phyloP scores from a whole-genome alignment of 2,797 vertebrate species.

The Sternotherus odoratus region DNA sequence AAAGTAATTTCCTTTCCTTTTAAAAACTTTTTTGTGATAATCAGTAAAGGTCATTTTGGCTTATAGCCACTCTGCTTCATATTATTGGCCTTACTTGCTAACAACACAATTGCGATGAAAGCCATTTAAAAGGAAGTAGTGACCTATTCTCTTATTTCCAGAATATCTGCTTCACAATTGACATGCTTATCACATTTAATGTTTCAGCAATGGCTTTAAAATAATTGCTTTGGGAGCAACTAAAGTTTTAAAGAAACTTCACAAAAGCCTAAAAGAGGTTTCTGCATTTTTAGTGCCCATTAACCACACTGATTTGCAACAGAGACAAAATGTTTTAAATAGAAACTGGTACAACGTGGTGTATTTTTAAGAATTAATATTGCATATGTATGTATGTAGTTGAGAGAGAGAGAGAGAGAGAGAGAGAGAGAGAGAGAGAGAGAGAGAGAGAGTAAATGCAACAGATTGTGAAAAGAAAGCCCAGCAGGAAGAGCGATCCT shows the following conservation, averaged over 20 bases:
- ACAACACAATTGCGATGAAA: constrained; percentile 17
- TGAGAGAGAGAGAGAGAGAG: not conserved
- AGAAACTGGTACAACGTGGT: not conserved
- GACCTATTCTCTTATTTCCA: not conserved
- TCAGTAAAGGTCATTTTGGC: constrained; percentile 16
- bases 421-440: not conserved
- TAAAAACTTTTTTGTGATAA: constrained; percentile 21
- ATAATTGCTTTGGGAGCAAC: not conserved
- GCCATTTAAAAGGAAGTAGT: constrained; percentile 19
- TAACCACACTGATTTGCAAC: constrained; percentile 1
- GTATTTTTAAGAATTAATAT: not conserved
- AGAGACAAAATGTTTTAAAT: not conserved
- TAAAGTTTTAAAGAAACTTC: not conserved
- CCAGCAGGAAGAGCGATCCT: not conserved
- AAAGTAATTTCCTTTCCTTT: constrained; percentile 34
- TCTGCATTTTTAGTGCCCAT: not conserved
- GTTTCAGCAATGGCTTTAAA: not conserved
- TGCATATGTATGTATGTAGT: not conserved
- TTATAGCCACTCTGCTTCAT: not conserved
- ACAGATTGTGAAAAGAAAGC: not conserved
- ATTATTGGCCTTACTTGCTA: constrained; percentile 37
- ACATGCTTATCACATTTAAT: not conserved
- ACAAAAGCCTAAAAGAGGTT: not conserved
- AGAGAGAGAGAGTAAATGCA: not conserved
- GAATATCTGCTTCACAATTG: constrained; percentile 3